These are phyloP conservation scores for Drosophila flavopinicola DNA, from an alignment of 2,888 invertebrate species.

Conservation along the genomic window DNA sequence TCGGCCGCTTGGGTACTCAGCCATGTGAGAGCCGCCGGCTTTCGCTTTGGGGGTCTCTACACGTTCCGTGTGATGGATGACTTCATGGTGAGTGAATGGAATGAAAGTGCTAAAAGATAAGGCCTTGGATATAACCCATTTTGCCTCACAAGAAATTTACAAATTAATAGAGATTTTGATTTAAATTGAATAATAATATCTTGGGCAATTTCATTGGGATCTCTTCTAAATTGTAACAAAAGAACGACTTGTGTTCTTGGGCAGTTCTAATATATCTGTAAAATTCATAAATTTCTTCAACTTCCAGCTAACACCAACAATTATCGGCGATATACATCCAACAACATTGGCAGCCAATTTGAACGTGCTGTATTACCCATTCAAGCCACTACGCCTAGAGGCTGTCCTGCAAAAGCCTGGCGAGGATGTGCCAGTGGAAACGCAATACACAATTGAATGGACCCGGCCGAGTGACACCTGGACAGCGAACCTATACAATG, in stretches of 20 bases:
- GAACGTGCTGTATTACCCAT: constrained; percentile 80
- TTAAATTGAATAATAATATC: too few relatives aligned
- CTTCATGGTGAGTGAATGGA: constrained; percentile 72
- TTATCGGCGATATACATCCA: constrained; percentile 83
- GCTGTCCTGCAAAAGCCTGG: constrained; percentile 74
- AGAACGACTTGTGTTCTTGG: too few relatives aligned
- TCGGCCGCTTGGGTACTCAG: constrained; percentile 81
- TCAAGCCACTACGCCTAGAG: constrained; percentile 72
- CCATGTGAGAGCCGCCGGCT: constrained; percentile 81
- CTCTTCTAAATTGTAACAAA: too few relatives aligned
- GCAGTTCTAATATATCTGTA: too few relatives aligned
- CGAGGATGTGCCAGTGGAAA: constrained; percentile 62
- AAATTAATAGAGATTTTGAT: too few relatives aligned
- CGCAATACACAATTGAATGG: constrained; percentile 76
- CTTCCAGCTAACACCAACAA: constrained; percentile 80
- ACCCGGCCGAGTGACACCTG: constrained; percentile 75
- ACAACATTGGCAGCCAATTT: constrained; percentile 82
- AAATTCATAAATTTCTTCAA: background rate
- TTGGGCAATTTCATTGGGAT: too few relatives aligned
- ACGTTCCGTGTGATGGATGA: constrained; percentile 70
- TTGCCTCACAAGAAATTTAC: too few relatives aligned
- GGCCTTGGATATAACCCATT: too few relatives aligned
- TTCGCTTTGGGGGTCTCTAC: constrained; percentile 83
- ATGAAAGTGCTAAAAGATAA: too few relatives aligned
- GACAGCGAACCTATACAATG: constrained; percentile 80